Conservation (phyloP, 1,140 invertebrate genomes). For the Reticulitermes speratus region DNA sequence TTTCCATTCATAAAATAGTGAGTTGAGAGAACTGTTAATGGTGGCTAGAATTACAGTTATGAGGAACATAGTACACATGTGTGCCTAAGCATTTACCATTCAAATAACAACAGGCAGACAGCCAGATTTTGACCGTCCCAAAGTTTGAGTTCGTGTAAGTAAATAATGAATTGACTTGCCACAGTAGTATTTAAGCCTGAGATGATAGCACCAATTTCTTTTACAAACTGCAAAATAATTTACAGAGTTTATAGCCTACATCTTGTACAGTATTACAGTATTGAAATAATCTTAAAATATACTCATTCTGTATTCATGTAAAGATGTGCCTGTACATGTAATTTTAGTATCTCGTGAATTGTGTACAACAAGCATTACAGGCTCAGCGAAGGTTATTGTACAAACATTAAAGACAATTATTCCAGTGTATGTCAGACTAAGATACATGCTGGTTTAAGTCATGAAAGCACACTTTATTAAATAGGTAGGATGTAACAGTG, state of each 20-base stretch:
- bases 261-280: not conserved
- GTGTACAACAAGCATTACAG: not conserved
- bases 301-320: not conserved
- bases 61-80: not conserved
- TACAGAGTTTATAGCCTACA: not conserved
- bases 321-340: conserved; percentile 6
- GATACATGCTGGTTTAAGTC: not conserved
- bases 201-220: not conserved
- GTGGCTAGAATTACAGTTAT: not conserved
- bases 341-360: conserved; percentile 9
- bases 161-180: not conserved
- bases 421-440: not conserved
- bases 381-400: not conserved
- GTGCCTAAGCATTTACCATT: not conserved
- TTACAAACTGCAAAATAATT: not conserved
- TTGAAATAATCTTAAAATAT: not conserved
- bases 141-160: not conserved
- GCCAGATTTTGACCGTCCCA: not conserved
- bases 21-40: not conserved
- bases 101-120: not conserved
- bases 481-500: not conserved
- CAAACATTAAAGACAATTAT: not conserved
- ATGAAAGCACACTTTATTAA: too few species aligned
- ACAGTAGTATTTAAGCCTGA: not conserved
- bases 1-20: too few species aligned